These are phyloP conservation scores for Cossypha caffra DNA, from an alignment of 2,797 vertebrate genomes.

Conservation along the genomic window DNA sequence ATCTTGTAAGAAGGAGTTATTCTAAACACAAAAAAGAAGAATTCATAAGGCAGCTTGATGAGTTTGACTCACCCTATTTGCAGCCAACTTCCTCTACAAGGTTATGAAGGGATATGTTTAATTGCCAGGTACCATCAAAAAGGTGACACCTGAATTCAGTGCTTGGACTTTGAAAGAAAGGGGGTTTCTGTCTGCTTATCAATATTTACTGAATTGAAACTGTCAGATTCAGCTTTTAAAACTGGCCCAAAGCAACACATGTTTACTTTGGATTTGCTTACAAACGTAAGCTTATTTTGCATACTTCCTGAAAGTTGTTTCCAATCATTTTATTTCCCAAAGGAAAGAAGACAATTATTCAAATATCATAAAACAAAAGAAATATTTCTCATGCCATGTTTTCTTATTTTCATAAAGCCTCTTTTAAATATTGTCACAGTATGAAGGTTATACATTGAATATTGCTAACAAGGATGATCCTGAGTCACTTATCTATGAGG, in stretches of 20 bases:
- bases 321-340: background rate
- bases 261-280: background rate
- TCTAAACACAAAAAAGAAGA: slow-evolving; percentile 9
- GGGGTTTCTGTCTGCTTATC: background rate
- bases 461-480: background rate
- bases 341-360: background rate
- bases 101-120: background rate
- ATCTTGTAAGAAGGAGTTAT: slow-evolving; percentile 29
- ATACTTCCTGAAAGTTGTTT: background rate
- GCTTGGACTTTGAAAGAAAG: background rate
- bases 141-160: background rate
- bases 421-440: background rate
- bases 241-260: background rate
- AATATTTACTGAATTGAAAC: background rate
- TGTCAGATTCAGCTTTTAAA: background rate
- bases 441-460: background rate
- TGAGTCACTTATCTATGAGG: background rate
- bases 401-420: background rate
- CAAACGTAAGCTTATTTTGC: background rate
- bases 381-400: background rate
- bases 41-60: slow-evolving; percentile 6
- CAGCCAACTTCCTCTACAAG: background rate
- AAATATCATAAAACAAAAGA: background rate
- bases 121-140: background rate
- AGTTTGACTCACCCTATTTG: slow-evolving; percentile 17